phyloP scores from a whole-genome alignment of 2,797 vertebrate species.

The Mus caroli region DNA sequence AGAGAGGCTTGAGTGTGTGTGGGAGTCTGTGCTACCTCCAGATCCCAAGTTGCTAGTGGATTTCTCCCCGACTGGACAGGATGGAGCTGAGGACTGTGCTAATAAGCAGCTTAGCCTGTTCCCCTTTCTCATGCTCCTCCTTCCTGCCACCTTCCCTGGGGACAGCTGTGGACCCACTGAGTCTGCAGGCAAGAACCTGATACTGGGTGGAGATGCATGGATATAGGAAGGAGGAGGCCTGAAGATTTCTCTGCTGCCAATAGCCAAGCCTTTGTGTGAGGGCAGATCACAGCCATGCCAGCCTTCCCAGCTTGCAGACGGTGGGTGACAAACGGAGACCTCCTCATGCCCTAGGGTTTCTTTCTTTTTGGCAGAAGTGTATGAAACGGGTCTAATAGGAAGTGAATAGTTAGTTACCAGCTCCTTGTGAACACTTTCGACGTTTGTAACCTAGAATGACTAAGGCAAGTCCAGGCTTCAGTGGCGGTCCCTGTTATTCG shows the following conservation, averaged over 20 bases:
- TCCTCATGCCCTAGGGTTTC: background rate
- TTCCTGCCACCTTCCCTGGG: background rate
- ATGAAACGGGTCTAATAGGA: background rate
- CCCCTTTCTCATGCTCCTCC: background rate
- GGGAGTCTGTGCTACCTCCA: background rate
- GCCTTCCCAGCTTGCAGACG: conserved; percentile 2
- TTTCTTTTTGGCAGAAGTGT: conserved; percentile 36
- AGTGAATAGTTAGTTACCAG: background rate
- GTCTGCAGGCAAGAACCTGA: conserved; percentile 30
- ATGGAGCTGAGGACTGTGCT: background rate
- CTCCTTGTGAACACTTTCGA: background rate
- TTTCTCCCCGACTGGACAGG: background rate
- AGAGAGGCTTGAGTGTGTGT: background rate
- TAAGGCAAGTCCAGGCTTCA: background rate
- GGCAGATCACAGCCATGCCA: background rate
- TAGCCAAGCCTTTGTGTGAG: background rate
- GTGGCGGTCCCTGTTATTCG: background rate
- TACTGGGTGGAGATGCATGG: background rate
- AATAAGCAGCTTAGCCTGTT: background rate
- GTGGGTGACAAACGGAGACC: background rate
- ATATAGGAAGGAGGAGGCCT: background rate
- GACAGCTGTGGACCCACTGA: background rate
- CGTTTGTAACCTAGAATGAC: background rate
- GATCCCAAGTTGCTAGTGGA: background rate
- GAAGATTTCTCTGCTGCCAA: conserved; percentile 40